phyloP scores from a whole-genome alignment of 2,888 invertebrate genomes.

The Sipha maydis region DNA sequence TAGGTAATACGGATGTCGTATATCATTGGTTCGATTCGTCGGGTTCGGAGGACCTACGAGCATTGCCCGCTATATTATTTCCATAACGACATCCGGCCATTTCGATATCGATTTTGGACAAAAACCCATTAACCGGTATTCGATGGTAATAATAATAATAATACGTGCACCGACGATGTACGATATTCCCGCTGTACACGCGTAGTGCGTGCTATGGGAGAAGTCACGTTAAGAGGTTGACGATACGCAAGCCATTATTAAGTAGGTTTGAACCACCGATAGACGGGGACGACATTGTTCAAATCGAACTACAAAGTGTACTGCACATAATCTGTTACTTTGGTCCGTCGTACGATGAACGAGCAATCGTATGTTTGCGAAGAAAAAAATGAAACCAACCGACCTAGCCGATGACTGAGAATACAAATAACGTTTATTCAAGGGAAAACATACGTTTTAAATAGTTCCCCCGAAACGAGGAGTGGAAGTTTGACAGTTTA shows the following conservation, averaged over 20 bases:
- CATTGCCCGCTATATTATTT: slow-evolving; percentile 35
- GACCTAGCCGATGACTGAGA: too few species aligned
- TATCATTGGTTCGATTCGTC: slow-evolving; percentile 8
- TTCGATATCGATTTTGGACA: slow-evolving; percentile 46
- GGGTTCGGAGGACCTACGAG: slow-evolving; percentile 4
- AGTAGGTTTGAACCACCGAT: not conserved
- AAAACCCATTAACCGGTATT: slow-evolving; percentile 51
- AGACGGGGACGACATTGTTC: too few species aligned
- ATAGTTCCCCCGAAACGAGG: not conserved
- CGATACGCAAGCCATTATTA: not conserved
- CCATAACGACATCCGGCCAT: slow-evolving; percentile 41
- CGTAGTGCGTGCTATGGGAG: not conserved
- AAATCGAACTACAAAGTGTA: too few species aligned
- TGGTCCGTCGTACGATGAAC: too few species aligned
- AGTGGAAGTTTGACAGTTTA: not conserved
- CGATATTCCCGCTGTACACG: not conserved
- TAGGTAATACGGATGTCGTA: slow-evolving; percentile 14
- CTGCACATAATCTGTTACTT: too few species aligned
- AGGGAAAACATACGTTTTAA: not conserved
- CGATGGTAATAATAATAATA: slow-evolving; percentile 15
- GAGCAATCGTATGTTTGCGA: too few species aligned
- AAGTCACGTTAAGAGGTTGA: not conserved
- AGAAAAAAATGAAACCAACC: too few species aligned
- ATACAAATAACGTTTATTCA: too few species aligned
- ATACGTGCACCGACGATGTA: not conserved